A percentile compares a stretch with the other conserved stretches of the same genome.
Evolutionary conservation across 2,888 invertebrate species (phyloP).

Genomic region (Lutraria lutraria): DNA sequence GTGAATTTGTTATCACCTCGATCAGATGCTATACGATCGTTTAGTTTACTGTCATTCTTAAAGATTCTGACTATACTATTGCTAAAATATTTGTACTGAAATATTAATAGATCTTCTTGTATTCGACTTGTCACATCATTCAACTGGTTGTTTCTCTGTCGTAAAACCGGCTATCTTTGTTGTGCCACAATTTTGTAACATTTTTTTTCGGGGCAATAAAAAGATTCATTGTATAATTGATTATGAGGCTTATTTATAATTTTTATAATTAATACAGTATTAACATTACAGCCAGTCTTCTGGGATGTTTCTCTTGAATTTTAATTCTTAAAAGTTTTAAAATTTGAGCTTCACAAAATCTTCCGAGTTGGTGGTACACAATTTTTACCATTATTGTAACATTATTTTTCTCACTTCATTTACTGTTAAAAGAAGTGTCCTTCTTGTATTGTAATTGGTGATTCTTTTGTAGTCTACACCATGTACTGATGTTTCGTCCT

Average conservation of each 20-base stretch:
- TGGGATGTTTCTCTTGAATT: not conserved
- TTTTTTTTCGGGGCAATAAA: not conserved
- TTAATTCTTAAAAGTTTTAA: not conserved
- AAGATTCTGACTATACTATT: conserved; percentile 24
- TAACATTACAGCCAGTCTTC: not conserved
- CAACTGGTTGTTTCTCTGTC: not conserved
- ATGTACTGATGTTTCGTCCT: not conserved
- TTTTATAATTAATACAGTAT: not conserved
- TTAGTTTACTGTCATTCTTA: conserved; percentile 28
- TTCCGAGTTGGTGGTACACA: not conserved
- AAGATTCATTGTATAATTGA: too few species aligned
- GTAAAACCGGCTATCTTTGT: not conserved
- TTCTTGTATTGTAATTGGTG: conserved; percentile 1
- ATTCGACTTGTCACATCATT: not conserved
- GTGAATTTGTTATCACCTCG: conserved; percentile 34
- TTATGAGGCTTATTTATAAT: too few species aligned
- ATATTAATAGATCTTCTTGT: conserved; percentile 29
- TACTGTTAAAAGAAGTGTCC: conserved; percentile 7
- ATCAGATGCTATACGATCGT: conserved; percentile 36
- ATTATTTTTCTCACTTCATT: conserved; percentile 16
- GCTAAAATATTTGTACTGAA: conserved; percentile 29
- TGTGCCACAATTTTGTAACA: not conserved
- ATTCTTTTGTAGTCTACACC: not conserved
- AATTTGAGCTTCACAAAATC: not conserved
- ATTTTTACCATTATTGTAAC: not conserved